Evolutionary conservation across 1,140 invertebrate species (phyloP), one percentile per base, ranked within the genome.

Genomic region (Bactericera cockerelli): DNA sequence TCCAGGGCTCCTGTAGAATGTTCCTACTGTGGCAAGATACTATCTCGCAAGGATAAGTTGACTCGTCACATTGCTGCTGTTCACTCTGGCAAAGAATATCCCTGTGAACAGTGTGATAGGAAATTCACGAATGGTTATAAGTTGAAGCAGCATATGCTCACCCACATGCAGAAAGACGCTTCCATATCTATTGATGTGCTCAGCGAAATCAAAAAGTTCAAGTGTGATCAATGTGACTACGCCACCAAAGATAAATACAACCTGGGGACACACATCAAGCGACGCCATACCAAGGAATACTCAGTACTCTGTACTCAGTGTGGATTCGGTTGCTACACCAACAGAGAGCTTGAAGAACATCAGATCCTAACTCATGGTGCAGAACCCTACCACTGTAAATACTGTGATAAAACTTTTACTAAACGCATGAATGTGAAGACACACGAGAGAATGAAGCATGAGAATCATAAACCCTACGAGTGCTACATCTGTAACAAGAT

Each of bases 171-270:
- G 22, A 49, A 49, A n/a, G 42, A 49, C 19, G 19, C 42, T 3
- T 19, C n/a, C 22, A 16, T 49, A 4, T 49, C 42, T 8, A 49
- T 49, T 49, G 42, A 49, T 19, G 42, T 49, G n/a, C 6, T 49
- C 42, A 49, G 22, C 42, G 42, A 49, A 49, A 49, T 49, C 22
- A 49, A 49, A 49, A 49, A 69, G 61, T 70, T 69, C 62, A 63
- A 67, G 10, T 70, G 69, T 62, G 56, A 57, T 8, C 22, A 55
- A 14, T 63, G 62, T 25, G 16, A 42, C 8, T 26, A 63, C 19
- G 24, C 26, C 11, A 33, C 57, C 16, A 36, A 53, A 38, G 60
- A 57, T 8, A 58, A 62, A 16, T 24, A 31, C 13, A 62, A 63
- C 54, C 26, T 63, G 49, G 25, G 59, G 19, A 42, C 28, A 14